Evolutionary conservation across 2,797 vertebrate species (phyloP).

Genomic region (Lepus townsendii): DNA sequence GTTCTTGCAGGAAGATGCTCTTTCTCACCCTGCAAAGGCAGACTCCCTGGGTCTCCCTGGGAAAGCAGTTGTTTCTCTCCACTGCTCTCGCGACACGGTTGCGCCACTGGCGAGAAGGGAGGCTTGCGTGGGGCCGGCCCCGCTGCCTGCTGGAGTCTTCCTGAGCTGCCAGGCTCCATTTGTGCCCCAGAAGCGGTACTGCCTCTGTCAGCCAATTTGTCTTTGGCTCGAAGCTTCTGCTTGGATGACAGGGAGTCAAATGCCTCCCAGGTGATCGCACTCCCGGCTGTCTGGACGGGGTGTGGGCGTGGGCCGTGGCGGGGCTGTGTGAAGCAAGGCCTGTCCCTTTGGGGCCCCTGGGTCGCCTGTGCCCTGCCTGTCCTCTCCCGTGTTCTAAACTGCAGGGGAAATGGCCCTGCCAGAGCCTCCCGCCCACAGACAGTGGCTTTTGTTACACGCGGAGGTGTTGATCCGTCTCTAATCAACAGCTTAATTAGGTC

Average conservation of each 20-base stretch:
- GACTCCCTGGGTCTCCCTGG: not conserved
- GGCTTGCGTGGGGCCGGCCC: not conserved
- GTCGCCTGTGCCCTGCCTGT: slow-evolving; percentile 60
- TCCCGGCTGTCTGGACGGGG: not conserved
- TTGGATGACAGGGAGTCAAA: slow-evolving; percentile 53
- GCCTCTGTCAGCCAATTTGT: slow-evolving; percentile 47
- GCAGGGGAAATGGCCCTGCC: not conserved
- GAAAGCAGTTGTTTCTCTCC: not conserved
- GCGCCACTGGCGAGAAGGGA: not conserved
- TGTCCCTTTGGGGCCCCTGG: slow-evolving; percentile 15
- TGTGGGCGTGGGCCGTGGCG: not conserved
- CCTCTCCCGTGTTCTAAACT: slow-evolving; percentile 66
- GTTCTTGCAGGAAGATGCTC: not conserved
- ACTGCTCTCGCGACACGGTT: not conserved
- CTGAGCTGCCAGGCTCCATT: not conserved
- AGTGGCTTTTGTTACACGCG: slow-evolving; percentile 80
- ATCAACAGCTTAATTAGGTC: slow-evolving; percentile 86
- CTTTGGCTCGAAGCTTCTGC: slow-evolving; percentile 46
- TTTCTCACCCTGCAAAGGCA: not conserved
- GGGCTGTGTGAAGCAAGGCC: slow-evolving; percentile 26
- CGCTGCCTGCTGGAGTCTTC: not conserved
- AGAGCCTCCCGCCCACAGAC: slow-evolving; percentile 70
- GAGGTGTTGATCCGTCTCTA: slow-evolving; percentile 84
- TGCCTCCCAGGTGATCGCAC: not conserved
- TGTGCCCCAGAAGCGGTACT: not conserved